These are phyloP conservation scores for Notoglanidium macrostoma DNA, from an alignment of 2,797 vertebrate genomes.

Conservation along the genomic window DNA sequence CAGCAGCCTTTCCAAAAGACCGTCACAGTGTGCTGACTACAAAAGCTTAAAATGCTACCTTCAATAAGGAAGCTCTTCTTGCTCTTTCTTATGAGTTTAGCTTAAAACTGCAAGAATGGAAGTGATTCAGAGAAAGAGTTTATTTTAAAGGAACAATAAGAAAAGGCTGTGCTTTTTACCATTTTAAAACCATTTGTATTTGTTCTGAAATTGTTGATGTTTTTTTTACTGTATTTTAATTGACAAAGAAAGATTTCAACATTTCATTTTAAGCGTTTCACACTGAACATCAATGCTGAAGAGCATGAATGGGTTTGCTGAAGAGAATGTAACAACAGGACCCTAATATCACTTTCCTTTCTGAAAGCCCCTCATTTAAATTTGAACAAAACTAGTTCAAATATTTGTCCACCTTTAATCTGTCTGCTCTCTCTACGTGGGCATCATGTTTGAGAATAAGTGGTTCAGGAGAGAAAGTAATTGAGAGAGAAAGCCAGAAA, in stretches of 20 bases:
- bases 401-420: conserved; percentile 53
- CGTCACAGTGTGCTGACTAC: conserved; percentile 55
- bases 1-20: conserved; percentile 54
- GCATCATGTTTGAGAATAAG: conserved; percentile 47
- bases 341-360: conserved; percentile 33
- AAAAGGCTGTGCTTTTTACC: background rate
- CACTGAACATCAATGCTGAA: background rate
- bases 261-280: background rate
- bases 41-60: conserved; percentile 49
- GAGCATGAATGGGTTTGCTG: background rate
- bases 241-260: background rate
- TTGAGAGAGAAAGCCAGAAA: conserved; percentile 66
- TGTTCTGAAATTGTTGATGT: background rate
- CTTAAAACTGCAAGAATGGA: background rate
- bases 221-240: too few relatives aligned
- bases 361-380: conserved; percentile 35
- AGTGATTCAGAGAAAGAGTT: background rate
- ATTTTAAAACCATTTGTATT: background rate
- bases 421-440: conserved; percentile 18
- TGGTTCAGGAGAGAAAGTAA: conserved; percentile 56
- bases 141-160: background rate
- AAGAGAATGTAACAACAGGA: conserved; percentile 20
- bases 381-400: conserved; percentile 48
- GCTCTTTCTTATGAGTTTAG: background rate
- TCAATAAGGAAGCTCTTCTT: conserved; percentile 30